Percentiles rank a stretch among this genome's conserved stretches.
phyloP scores from a whole-genome alignment of 64 coral and sea anemone genomes.

The Porites lutea region DNA sequence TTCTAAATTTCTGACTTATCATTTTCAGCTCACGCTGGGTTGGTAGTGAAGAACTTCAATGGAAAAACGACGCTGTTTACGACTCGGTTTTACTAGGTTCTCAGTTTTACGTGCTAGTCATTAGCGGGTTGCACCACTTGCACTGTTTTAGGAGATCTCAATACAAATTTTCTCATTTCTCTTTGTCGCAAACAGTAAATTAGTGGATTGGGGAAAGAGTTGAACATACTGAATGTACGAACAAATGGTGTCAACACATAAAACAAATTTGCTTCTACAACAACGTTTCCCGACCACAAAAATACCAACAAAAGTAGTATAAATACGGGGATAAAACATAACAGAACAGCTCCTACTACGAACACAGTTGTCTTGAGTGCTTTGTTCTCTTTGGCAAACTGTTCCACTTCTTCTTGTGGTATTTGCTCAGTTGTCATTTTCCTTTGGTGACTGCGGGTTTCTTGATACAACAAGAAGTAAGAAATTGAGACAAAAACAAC shows the following conservation, averaged over 20 bases:
- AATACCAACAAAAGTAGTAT: too few relatives aligned
- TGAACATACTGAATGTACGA: neutral
- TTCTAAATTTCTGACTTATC: too few relatives aligned
- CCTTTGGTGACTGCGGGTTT: neutral
- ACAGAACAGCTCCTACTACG: neutral
- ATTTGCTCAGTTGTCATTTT: neutral
- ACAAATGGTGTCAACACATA: neutral
- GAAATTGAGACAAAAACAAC: too few relatives aligned
- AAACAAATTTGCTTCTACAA: too few relatives aligned
- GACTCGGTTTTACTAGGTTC: too few relatives aligned
- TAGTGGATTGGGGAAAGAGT: too few relatives aligned
- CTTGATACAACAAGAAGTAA: neutral
- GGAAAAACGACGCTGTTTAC: too few relatives aligned
- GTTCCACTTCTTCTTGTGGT: neutral
- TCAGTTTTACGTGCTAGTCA: too few relatives aligned
- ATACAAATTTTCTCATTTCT: neutral
- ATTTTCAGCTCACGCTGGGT: too few relatives aligned
- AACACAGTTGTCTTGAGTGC: neutral
- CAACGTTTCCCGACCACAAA: too few relatives aligned
- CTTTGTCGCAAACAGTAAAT: neutral
- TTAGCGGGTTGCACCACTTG: too few relatives aligned
- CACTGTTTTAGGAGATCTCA: neutral
- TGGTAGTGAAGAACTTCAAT: too few relatives aligned
- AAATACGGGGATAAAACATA: neutral
- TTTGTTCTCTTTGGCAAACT: neutral